Base-by-base conservation (phyloP, 53 echinoderm and acorn worm species). In the Paracentrotus lividus region DNA sequence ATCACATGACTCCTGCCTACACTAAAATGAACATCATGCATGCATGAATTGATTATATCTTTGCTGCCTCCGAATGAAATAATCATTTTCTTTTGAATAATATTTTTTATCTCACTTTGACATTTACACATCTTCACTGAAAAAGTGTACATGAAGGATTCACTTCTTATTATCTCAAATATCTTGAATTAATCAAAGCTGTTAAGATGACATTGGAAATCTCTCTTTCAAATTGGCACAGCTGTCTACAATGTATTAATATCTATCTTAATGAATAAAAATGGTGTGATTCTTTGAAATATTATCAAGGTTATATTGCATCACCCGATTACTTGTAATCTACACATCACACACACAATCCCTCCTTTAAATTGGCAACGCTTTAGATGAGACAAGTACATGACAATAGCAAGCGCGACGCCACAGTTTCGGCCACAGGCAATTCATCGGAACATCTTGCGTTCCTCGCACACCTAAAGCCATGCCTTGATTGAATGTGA, bases 401-500 rank as follows among this genome's bases (percentile, higher is more conserved):
- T 81, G 81, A 13, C 47, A 38, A 69, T 72, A 40, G 36, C 38
- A 72, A 36, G 33, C 72, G 36, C 38, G n/a, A n/a, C 40, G 16
- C 21, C 16, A 4, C 72, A 47, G 23, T 81, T 81, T 26, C n/a
- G n/a, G 81, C 81, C 47, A 47, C 72, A 81, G 81, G 81, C 81
- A 34, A 81, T 81, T 44, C 47, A 8, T 81, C n/a, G 4, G 24
- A 81, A 81, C 81, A 81, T 81, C 81, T 81, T 81, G 81, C 81
- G 26, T 81, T 81, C 44, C 81, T 16, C 12, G 81, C 12, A 21
- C 81, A 81, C 47, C 81, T 81, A 45, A 81, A 81, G 9, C 81
- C 47, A 24, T n/a, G n/a, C 47, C 27, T 27, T 81, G 81, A 81
- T 81, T 81, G 81, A 81, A 81, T 81, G 81, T 81, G 81, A 81